Base-by-base conservation (phyloP, 2,888 invertebrate genomes). In the Griposia aprilina region DNA sequence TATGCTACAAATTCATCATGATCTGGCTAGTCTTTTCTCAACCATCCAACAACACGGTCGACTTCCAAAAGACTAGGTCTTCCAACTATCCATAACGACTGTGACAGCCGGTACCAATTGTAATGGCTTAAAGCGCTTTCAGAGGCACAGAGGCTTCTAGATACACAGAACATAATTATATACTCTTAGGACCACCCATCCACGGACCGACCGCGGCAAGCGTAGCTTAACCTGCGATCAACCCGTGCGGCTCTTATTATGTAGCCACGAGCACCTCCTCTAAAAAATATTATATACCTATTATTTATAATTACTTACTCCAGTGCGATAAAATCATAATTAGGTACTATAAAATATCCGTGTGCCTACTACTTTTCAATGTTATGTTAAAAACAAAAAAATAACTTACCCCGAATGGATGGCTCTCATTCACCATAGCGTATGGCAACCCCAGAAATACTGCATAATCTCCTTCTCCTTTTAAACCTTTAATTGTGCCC, bases 381-480 rank as follows among this genome's bases (percentile, higher is more conserved):
- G 36, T 23, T 2, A 2, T 1, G 8, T 59, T 26, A 41, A 8
- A 52, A 52, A 62, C 2, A 30, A 62, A 50, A 74, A 50, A n/a
- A 4, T 5, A 15, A 80, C 85, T 85, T 55, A 85, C 85, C 71
- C 66, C 74, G 48, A 85, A 85, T 13, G 81, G 81, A 62, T 85
- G 71, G 0, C 72, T 67, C 55, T 76, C 87, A 69, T 87, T 85
- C 15, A 85, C 78, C n/a, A 81, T 17, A 23, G 81, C 87, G 48
- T 87, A 87, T 7, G 85, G 85, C 13, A 85, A 62, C 0, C 87
- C 85, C 15, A 87, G 63, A 63, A 57, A 85, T 66, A 78, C 77
- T 23, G 41, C 26, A 52, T 76, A 85, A 17, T 85, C 52, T 13
- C 70, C 84, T 23, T 84, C 73, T 11, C 50, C 59, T 10, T 52